Conservation (phyloP, 2,888 invertebrate species). For the Netelia inedita region DNA sequence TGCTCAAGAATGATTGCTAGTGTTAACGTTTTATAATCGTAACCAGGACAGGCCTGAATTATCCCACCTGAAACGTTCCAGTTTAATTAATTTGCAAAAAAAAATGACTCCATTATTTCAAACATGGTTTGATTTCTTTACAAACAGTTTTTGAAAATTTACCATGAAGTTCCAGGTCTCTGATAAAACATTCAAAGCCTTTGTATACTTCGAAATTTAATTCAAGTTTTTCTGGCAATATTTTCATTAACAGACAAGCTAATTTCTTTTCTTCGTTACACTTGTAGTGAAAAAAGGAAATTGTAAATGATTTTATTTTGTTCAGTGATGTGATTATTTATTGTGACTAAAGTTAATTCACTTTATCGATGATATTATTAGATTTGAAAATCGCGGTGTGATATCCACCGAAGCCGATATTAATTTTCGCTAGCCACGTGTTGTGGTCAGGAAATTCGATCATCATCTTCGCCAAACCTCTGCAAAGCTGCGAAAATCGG, state of each 20-base stretch:
- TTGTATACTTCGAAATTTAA: constrained; percentile 69
- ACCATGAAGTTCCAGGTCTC: constrained; percentile 70
- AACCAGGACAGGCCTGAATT: constrained; percentile 68
- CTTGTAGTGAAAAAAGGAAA: constrained; percentile 20
- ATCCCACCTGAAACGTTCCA: constrained; percentile 63
- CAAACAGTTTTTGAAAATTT: constrained; percentile 12
- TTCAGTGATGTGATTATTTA: neutral
- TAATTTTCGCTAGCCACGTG: constrained; percentile 72
- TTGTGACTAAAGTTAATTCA: constrained; percentile 31
- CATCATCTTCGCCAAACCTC: constrained; percentile 67
- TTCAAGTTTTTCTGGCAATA: constrained; percentile 65
- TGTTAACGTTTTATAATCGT: constrained; percentile 67
- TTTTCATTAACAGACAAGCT: constrained; percentile 37
- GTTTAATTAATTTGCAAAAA: neutral
- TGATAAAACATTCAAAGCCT: constrained; percentile 63
- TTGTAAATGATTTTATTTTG: neutral
- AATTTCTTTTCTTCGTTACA: constrained; percentile 56
- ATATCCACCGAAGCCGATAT: constrained; percentile 71
- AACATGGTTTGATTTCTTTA: neutral
- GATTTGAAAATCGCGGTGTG: constrained; percentile 67
- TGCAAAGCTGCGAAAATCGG: constrained; percentile 65
- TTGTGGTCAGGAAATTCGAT: constrained; percentile 53
- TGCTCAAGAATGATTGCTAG: constrained; percentile 73
- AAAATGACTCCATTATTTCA: neutral
- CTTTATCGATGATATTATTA: constrained; percentile 41